A percentile compares a stretch with the other conserved stretches of the same genome.
Evolutionary conservation across 2,113 vertebrate genomes (phyloP).

Genomic region (Parus major): DNA sequence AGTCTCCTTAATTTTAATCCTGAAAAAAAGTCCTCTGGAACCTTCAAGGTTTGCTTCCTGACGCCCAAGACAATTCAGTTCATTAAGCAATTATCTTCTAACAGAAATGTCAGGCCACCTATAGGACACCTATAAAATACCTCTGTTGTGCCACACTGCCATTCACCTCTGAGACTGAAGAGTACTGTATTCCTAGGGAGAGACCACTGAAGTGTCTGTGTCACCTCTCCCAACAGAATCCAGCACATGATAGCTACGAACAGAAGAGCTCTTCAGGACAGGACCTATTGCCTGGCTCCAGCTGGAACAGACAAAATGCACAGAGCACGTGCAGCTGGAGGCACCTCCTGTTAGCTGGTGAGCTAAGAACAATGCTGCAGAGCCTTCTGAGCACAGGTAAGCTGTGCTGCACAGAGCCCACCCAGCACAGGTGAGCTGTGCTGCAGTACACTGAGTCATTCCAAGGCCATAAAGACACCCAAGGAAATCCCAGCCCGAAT

Average conservation of each 20-base stretch:
- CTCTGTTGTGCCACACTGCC: not conserved
- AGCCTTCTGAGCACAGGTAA: not conserved
- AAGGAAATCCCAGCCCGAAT: not conserved
- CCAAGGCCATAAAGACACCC: not conserved
- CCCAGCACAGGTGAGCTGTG: not conserved
- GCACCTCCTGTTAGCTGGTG: not conserved
- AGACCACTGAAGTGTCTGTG: not conserved
- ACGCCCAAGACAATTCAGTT: not conserved
- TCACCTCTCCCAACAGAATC: not conserved
- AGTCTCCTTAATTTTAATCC: not conserved
- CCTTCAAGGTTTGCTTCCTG: not conserved
- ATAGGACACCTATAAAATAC: not conserved
- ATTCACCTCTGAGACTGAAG: not conserved
- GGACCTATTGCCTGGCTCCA: not conserved
- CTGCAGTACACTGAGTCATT: not conserved
- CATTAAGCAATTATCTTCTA: not conserved
- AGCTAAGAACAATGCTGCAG: not conserved
- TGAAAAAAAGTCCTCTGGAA: not conserved
- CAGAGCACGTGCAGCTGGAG: fast-evolving
- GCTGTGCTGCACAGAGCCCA: not conserved
- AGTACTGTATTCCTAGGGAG: not conserved
- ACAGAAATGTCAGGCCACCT: not conserved
- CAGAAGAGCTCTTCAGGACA: not conserved
- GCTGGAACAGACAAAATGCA: not conserved
- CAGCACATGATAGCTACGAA: not conserved